Evolutionary conservation across 2,113 vertebrate species (phyloP), one percentile per base, ranked within the genome.

Genomic region (Cochlearius cochlearius): DNA sequence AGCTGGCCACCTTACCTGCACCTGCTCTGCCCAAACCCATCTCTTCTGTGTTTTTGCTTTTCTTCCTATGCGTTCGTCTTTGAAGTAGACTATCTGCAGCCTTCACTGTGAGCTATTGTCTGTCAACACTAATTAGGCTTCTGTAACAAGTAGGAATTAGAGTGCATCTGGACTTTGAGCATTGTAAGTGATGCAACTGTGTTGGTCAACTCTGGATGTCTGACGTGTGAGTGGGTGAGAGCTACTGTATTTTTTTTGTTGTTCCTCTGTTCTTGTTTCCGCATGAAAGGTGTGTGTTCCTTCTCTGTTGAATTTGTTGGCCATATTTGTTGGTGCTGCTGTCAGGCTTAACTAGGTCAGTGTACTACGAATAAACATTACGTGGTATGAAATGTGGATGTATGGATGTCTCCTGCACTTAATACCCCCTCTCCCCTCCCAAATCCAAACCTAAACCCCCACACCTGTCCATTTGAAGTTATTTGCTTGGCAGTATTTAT

Each of bases 51-150:
- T 5, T 83, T 90, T 77, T 77, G 62, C 71, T 86, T 82, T 79
- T 82, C 60, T 82, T 86, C 53, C 64, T 68, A 7, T 88, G 45
- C 23, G 4, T 94, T 82, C 43, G 23, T 92, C 80, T 96, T 95
- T 91, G 92, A 95, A 94, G 80, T 82, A 85, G 62, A 52, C 45
- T 79, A 50, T 96, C 81, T 94, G n/a, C 63, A 86, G 81, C 47
- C 36, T 82, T 93, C 41, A 22, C 66, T 55, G 53, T 55, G 59
- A 88, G 52, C 59, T 92, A 15, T 75, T 94, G 84, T 72, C 87
- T 94, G 84, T 90, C 95, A 94, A 62, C 47, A 47, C 27, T 91
- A 76, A 91, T 95, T 77, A 94, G 45, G 41, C 63, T 75, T 88
- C 78, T 88, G 30, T 63, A 77, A 90, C 81, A 68, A 77, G 82